Evolutionary conservation across 2,888 invertebrate species (phyloP), one percentile per base, ranked within the genome.

Genomic region (Bellardia bayeri): DNA sequence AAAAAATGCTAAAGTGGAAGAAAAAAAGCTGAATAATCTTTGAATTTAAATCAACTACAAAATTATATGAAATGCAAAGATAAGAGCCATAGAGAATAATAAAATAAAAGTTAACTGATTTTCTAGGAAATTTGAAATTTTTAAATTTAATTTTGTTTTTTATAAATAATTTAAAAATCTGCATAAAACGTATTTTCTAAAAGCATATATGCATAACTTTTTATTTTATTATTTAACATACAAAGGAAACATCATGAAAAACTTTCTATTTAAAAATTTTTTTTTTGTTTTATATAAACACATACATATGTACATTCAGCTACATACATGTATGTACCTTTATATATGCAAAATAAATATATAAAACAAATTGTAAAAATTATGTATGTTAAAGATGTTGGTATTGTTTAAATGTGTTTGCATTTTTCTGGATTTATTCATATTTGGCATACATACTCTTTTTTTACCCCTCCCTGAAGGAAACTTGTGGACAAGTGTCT

Each of bases 381-480:
- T 56, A 81, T 49, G 45, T 71, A 64, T 75, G 75, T 58, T n/a
- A 75, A 86, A 82, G 79, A 78, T 81, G 63, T 82, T 74, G 49
- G 74, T 23, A 82, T 68, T 82, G 74, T 69, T 30, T 72, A 72
- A 16, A 68, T 82, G 72, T 51, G 69, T 84, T 49, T 74, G 66
- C 9, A 54, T 78, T 54, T 37, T 78, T 74, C 86, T 74, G 86
- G 66, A 78, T 86, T 86, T 78, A 68, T 69, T 71, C 51, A 82
- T 33, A 45, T 30, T 51, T 71, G 51, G 4, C 63, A 54, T 23
- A 64, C 42, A 81, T 40, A n/a, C 40, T 13, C 68, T 49, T 58
- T 45, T n/a, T n/a, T n/a, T n/a, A n/a, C n/a, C n/a, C n/a, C n/a
- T n/a, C n/a, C n/a, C n/a, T n/a, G n/a, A n/a, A n/a, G n/a, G n/a